phyloP scores from a whole-genome alignment of 2,797 vertebrate species.

The Aulostomus chinensis region DNA sequence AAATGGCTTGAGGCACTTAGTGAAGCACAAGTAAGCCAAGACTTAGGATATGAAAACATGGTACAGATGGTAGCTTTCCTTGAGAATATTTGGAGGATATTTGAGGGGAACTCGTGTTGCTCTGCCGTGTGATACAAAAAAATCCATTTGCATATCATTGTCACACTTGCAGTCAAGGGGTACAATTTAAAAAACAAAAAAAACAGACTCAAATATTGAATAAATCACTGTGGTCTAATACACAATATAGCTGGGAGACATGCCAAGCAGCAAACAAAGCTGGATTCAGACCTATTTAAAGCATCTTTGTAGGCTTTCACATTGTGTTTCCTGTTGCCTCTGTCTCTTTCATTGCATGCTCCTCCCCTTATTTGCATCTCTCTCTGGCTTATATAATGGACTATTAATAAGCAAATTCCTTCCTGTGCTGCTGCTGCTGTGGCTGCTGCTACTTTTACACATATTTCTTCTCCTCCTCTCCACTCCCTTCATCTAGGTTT shows the following conservation, averaged over 20 bases:
- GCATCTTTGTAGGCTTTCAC: conserved; percentile 19
- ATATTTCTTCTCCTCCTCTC: conserved; percentile 5
- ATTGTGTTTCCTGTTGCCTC: conserved; percentile 13
- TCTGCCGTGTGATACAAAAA: conserved; percentile 18
- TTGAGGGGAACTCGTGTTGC: conserved; percentile 22
- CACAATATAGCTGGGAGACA: conserved; percentile 28
- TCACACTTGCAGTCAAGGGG: conserved; percentile 21
- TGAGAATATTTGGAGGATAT: conserved; percentile 11
- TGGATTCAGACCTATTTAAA: conserved; percentile 21
- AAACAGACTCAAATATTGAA: conserved; percentile 39
- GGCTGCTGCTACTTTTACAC: conserved; percentile 9
- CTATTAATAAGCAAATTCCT: conserved; percentile 19
- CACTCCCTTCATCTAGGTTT: conserved; percentile 75
- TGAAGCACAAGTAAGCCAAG: conserved; percentile 33
- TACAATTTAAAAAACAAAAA: conserved; percentile 26
- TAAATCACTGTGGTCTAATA: conserved; percentile 37
- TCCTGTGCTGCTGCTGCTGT: too few relatives aligned
- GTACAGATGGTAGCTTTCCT: conserved; percentile 21
- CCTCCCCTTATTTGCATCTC: conserved; percentile 31
- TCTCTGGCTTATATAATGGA: conserved; percentile 20
- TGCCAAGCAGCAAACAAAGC: conserved; percentile 41
- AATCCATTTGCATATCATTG: conserved; percentile 45
- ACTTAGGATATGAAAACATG: conserved; percentile 19
- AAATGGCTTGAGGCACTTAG: conserved; percentile 41
- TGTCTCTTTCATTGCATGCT: conserved; percentile 1